A percentile compares a stretch with the other conserved stretches of the same genome.
Evolutionary conservation across 2,888 invertebrate species (phyloP).

Genomic region (Helicoverpa assulta): DNA sequence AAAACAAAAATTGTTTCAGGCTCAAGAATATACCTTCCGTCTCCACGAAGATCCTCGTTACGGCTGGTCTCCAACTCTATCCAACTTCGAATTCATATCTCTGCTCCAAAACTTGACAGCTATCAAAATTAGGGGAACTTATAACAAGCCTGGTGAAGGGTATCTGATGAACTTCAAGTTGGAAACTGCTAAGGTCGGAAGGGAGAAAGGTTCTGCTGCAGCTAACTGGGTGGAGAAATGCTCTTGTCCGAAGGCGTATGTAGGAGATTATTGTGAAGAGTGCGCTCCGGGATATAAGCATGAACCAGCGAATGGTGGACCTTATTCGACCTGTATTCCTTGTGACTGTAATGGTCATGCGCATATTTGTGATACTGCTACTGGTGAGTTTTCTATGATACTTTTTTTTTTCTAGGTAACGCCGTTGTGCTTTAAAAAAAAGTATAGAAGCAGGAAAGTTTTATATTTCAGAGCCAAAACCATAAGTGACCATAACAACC

Average conservation of each 20-base stretch:
- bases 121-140: slow-evolving; percentile 98
- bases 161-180: slow-evolving; percentile 97
- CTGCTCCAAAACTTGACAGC: slow-evolving; percentile 98
- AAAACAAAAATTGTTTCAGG: slow-evolving; percentile 80
- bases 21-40: slow-evolving; percentile 95
- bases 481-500: too few relatives aligned
- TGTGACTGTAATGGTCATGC: slow-evolving; percentile 99
- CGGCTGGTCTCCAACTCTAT: slow-evolving; percentile 98
- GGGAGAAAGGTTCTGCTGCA: slow-evolving; percentile 91
- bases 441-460: too few relatives aligned
- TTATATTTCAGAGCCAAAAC: too few relatives aligned
- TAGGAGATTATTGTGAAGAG: slow-evolving; percentile 99
- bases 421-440: too few relatives aligned
- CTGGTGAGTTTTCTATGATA: slow-evolving; percentile 88
- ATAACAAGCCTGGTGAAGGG: slow-evolving; percentile 95
- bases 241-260: slow-evolving; percentile 95
- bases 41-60: slow-evolving; percentile 97
- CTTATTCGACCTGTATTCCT: slow-evolving; percentile 97
- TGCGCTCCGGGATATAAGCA: slow-evolving; percentile 98
- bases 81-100: slow-evolving; percentile 97
- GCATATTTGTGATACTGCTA: slow-evolving; percentile 98
- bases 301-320: slow-evolving; percentile 97
- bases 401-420: too few relatives aligned
- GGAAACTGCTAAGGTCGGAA: slow-evolving; percentile 96
- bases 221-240: slow-evolving; percentile 99